Conservation (phyloP, 2,888 invertebrate species). For the Troides helena region DNA sequence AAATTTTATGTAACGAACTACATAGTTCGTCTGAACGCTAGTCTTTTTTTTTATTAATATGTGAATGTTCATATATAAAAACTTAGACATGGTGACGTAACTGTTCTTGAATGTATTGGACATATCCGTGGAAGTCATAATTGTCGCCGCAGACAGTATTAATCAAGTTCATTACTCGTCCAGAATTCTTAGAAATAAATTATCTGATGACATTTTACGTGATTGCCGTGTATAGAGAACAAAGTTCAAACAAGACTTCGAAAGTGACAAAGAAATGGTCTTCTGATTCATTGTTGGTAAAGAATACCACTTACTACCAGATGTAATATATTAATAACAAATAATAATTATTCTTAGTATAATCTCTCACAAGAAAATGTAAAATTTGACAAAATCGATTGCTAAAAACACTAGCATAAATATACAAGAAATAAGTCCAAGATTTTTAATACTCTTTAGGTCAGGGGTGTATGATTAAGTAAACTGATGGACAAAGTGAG, state of each 20-base stretch:
- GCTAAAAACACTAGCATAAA: no score
- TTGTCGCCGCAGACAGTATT: not conserved
- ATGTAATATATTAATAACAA: no score
- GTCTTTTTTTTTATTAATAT: not conserved
- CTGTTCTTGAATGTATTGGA: not conserved
- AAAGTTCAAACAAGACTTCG: not conserved
- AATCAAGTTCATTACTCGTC: not conserved
- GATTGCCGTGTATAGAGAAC: not conserved
- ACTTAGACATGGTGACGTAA: not conserved
- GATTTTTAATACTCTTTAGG: no score
- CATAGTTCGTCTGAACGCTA: no score
- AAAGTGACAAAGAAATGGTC: not conserved
- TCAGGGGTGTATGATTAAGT: no score
- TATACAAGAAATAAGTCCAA: no score
- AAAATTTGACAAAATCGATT: no score
- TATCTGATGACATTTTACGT: not conserved
- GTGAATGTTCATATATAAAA: not conserved
- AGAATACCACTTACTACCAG: not conserved
- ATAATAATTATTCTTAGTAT: no score
- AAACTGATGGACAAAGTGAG: no score
- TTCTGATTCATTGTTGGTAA: not conserved
- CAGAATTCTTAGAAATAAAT: not conserved
- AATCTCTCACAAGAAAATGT: no score
- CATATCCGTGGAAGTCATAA: not conserved
- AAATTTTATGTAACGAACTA: conserved; percentile 17